Percentiles rank a stretch among this genome's conserved stretches.
Conservation (phyloP, 1,140 invertebrate species). For the Pygmarrhopalites habei region DNA sequence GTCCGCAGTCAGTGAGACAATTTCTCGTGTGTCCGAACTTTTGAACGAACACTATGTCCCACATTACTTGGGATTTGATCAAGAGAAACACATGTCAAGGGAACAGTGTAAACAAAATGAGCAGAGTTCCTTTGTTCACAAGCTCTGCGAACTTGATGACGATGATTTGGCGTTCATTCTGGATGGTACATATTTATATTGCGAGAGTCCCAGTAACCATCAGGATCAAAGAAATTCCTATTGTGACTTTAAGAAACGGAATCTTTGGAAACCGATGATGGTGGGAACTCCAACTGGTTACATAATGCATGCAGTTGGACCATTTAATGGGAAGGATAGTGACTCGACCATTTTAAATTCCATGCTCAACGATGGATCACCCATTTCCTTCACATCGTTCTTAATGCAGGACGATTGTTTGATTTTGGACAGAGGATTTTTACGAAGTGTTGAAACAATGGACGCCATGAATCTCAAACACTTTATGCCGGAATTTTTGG, state of each 20-base stretch:
- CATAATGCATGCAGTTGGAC: constrained; percentile 12
- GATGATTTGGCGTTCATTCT: not conserved
- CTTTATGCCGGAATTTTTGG: not conserved
- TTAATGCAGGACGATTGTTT: not conserved
- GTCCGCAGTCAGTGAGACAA: too few relatives aligned
- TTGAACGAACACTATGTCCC: constrained; percentile 7
- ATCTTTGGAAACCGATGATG: constrained; percentile 25
- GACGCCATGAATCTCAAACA: not conserved
- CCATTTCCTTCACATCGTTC: not conserved
- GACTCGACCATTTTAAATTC: constrained; percentile 19
- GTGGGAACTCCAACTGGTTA: constrained; percentile 12
- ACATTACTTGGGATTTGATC: constrained; percentile 13
- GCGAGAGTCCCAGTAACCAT: constrained; percentile 11
- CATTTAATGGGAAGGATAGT: constrained; percentile 9
- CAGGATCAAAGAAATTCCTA: constrained; percentile 6
- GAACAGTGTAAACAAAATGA: not conserved
- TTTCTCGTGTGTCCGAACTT: not conserved
- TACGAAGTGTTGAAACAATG: not conserved
- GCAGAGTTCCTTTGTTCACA: not conserved
- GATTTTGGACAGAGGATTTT: constrained; percentile 17
- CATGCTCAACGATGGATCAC: constrained; percentile 1
- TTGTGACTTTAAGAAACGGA: constrained; percentile 15
- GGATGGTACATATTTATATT: constrained; percentile 27
- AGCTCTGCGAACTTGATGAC: not conserved
- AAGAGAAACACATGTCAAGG: constrained; percentile 17